phyloP scores from a whole-genome alignment of 1,140 invertebrate species.

The Drosophila funebris region DNA sequence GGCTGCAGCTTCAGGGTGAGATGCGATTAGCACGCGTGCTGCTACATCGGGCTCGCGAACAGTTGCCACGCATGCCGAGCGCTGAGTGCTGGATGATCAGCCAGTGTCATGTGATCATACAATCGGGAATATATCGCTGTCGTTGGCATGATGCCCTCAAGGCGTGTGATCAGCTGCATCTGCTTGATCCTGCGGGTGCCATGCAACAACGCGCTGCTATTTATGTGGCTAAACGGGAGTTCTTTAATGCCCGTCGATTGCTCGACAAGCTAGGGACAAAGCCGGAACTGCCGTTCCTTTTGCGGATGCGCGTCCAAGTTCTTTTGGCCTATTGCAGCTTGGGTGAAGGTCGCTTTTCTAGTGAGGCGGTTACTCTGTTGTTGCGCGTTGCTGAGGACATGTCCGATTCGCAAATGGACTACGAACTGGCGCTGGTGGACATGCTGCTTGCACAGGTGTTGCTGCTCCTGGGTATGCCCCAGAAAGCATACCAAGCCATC shows the following conservation, averaged over 20 bases:
- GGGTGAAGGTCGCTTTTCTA: conserved; percentile 83
- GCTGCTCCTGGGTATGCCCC: conserved; percentile 89
- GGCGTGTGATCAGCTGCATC: conserved; percentile 89
- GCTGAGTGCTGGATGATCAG: conserved; percentile 88
- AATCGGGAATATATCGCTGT: conserved; percentile 86
- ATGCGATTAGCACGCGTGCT: conserved; percentile 85
- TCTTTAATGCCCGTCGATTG: conserved; percentile 86
- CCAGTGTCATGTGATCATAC: conserved; percentile 87
- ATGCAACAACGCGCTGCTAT: conserved; percentile 88
- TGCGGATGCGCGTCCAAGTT: conserved; percentile 88
- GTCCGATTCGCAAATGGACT: conserved; percentile 89
- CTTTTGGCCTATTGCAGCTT: conserved; percentile 87
- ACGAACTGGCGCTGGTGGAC: conserved; percentile 89
- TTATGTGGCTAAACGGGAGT: conserved; percentile 88
- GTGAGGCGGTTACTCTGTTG: conserved; percentile 86
- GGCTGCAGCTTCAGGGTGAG: conserved; percentile 87
- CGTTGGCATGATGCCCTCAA: conserved; percentile 91
- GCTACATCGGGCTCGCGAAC: conserved; percentile 85
- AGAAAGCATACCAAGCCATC: conserved; percentile 89
- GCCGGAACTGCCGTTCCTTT: conserved; percentile 85
- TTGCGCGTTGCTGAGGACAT: conserved; percentile 89
- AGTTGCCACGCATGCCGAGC: conserved; percentile 87
- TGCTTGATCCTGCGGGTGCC: conserved; percentile 89
- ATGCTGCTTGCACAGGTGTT: conserved; percentile 91
- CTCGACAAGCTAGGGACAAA: conserved; percentile 86